Evolutionary conservation across 2,113 vertebrate species (phyloP), one percentile per base, ranked within the genome.

Genomic region (Toxostoma redivivum): DNA sequence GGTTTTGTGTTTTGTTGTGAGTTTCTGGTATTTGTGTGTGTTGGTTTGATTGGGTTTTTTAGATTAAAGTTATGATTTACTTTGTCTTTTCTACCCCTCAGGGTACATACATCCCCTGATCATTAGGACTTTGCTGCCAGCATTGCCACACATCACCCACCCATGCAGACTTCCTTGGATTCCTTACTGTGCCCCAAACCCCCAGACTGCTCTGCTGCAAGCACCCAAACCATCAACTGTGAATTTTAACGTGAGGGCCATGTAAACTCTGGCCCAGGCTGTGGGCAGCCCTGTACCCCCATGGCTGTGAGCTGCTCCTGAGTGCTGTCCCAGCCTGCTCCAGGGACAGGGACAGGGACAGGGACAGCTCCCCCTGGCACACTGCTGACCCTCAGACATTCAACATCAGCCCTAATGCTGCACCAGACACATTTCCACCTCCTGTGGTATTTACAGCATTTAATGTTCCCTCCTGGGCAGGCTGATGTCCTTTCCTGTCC

Each of bases 231-330:
- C 51, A 66, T 18, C 18, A 61, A 5, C 56, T 21, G 2, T 1
- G 3, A 61, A 51, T 18, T 66, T 11, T 14, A 65, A 15, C 3
- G 9, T 0, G 17, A 42, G 82, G 4, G 18, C 6, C 28, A 58
- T 2, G 3, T 5, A 1, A 70, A 22, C 12, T 28, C 11, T 18
- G 4, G 2, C 27, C 44, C 37, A 13, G 3, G 19, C 37, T 51
- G 31, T 61, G n/a, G 31, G 38, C 56, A 53, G 62, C 40, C 67
- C 54, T 47, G 0, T 1, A 7, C 9, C 9, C 27, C 74, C 57
- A 37, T 0, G 7, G 7, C 27, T 1, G 0, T 1, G 2, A 61
- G 62, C 47, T 2, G 5, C n/a, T n/a, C n/a, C n/a, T n/a, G 37
- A 42, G 0, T 17, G 45, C 70, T 67, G 50, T 18, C 13, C 20